Base-by-base conservation (phyloP, 2,888 invertebrate genomes). In the Conchocele bisecta region DNA sequence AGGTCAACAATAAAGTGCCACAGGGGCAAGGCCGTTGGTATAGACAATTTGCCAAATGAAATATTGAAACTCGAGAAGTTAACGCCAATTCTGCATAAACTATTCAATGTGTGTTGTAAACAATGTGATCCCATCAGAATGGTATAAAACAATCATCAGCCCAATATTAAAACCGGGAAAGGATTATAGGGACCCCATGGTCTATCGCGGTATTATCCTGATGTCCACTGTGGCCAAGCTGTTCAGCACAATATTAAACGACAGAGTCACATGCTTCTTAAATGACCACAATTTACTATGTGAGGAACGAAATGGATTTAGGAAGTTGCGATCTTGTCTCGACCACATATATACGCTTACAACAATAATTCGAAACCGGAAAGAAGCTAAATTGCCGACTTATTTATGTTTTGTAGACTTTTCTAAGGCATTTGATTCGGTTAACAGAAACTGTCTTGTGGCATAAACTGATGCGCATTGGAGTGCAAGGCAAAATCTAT, bases 1-100 rank as follows among this genome's bases (percentile, higher is more conserved):
- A 1, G 17, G 13, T 50, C 61, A 0, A 41, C 53, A 31, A 28
- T 33, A 2, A n/a, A 41, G 6, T n/a, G 29, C 3, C 50, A 61
- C 29, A 48, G 15, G 2, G 42, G 61, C 1, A 46, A 61, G 50
- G 28, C 46, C 15, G 35, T 35, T 15, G 58, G 58, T 15, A 24
- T 58, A 20, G 60, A 60, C 41, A 60, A 50, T n/a, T 33, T 60
- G 33, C 50, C 60, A 29, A 50, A 60, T 39, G 60, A 60, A 50
- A 60, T 50, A 28, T 31, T 60, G 15, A 50, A 39, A 20, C 24
- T 39, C 24, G 28, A 44, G 4, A 50, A 26, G 7, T 37, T 60
- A 17, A 24, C 48, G 17, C 7, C 15, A n/a, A 22, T 46, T 1
- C 26, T 60, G 20, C n/a, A 26, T 41, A 29, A 50, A 60, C 46